Percentiles rank a stretch among this genome's conserved stretches.
Evolutionary conservation across 2,888 invertebrate genomes (phyloP).

Genomic region (Pachymerium ferrugineum): DNA sequence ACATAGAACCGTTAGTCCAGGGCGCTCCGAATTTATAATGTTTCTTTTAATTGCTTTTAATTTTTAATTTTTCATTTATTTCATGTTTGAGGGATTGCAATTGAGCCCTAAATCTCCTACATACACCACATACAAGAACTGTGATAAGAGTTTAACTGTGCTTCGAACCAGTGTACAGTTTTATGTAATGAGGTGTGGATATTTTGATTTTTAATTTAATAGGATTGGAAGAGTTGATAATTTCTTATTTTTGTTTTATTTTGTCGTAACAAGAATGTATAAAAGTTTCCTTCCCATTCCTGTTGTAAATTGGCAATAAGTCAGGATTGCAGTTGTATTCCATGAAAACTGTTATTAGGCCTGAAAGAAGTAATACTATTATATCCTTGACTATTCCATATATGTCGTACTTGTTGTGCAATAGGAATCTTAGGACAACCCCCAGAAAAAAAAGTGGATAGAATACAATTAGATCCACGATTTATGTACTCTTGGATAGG

Average conservation of each 20-base stretch:
- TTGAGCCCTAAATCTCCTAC: neutral
- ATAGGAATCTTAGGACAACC: constrained; percentile 5
- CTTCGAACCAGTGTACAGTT: neutral
- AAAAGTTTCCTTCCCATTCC: neutral
- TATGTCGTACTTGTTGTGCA: constrained; percentile 6
- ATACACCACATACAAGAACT: constrained; percentile 15
- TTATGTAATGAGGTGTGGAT: neutral
- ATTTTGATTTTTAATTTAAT: neutral
- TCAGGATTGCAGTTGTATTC: neutral
- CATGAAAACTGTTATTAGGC: neutral
- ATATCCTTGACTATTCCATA: neutral
- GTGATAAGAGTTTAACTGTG: constrained; percentile 1
- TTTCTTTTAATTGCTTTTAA: neutral
- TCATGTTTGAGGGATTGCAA: neutral
- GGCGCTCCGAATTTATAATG: neutral
- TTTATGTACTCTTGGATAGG: neutral
- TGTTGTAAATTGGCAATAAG: neutral
- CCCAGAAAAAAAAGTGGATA: neutral
- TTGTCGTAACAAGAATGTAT: no score
- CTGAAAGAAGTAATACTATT: neutral
- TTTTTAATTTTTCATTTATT: neutral
- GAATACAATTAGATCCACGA: neutral
- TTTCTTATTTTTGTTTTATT: neutral
- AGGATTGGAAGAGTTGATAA: neutral
- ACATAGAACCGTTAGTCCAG: neutral